Evolutionary conservation across 2,113 vertebrate species (phyloP), one percentile per base, ranked within the genome.

Genomic region (Malurus elegans): DNA sequence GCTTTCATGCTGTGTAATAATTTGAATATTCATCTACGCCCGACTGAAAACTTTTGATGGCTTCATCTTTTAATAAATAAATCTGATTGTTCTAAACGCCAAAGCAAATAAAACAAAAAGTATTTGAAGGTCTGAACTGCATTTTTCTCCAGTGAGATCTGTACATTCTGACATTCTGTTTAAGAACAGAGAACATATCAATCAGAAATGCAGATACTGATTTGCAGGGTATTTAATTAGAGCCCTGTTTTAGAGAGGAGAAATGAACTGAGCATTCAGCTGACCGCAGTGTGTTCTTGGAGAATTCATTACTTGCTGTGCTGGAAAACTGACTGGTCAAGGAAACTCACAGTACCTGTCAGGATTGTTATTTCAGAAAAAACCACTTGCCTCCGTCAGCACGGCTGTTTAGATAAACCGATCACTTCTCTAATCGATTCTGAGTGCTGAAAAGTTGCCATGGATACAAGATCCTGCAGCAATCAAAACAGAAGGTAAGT

Each of bases 391-490:
- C 93, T 97, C 97, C 90, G 88, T 98, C 98, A 98, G 94, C 96
- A 75, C 3, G 25, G 86, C 79, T 97, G 86, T 89, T 95, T 96
- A 92, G 97, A 98, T 97, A 96, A 98, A 97, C 96, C 36, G 61
- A 97, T 98, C 97, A 93, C 90, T 97, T 93, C 97, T 97, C 97
- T 95, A 98, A 98, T 98, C 94, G 69, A 98, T 98, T 97, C 93
- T 86, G 97, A 98, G 94, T 97, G 89, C 91, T 98, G 98, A 98
- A 98, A 98, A 97, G 98, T 98, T 98, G 97, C 97, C 97, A 98
- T 98, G 98, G 98, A 97, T 98, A 98, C 98, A 61, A 80, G 94
- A 97, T 96, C 95, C 96, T 98, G 94, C 85, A 97, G 96, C 97
- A 96, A 97, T 98, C 98, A 98, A 97, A 98, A 97, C 97, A 97